Percentiles rank a stretch among this genome's conserved stretches.
Conservation (phyloP, 2,113 vertebrate species). For the Eptesicus fuscus region DNA sequence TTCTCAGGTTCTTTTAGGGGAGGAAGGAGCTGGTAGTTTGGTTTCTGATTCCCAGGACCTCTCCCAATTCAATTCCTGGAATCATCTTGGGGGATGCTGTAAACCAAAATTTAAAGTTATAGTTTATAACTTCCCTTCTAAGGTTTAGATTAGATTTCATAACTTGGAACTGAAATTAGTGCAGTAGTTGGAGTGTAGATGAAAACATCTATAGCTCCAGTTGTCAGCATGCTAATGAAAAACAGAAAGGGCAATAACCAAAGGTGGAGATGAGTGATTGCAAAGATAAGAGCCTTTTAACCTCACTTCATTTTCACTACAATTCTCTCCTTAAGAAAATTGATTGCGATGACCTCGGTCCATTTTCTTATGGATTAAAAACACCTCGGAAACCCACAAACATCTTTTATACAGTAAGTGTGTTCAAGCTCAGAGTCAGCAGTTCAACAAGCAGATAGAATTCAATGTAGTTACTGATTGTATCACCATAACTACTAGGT, state of each 20-base stretch:
- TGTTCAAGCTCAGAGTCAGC: constrained; percentile 45
- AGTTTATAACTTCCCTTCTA: constrained; percentile 67
- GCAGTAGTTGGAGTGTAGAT: constrained; percentile 67
- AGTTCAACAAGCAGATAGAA: constrained; percentile 50
- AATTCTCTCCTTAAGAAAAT: constrained; percentile 56
- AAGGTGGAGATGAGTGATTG: constrained; percentile 40
- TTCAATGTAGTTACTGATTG: constrained; percentile 57
- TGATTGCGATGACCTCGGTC: constrained; percentile 10
- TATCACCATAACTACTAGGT: constrained; percentile 51
- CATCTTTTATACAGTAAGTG: constrained; percentile 36
- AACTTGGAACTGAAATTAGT: constrained; percentile 67
- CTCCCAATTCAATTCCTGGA: constrained; percentile 58
- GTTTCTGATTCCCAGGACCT: constrained; percentile 67
- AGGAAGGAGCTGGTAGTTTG: constrained; percentile 55
- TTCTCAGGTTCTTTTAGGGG: constrained; percentile 42
- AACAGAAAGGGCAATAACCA: constrained; percentile 68
- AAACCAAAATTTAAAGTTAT: constrained; percentile 73
- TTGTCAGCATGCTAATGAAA: constrained; percentile 78
- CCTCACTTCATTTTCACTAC: constrained; percentile 46
- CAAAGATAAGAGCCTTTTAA: constrained; percentile 62
- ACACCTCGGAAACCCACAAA: constrained; percentile 58
- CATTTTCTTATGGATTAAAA: constrained; percentile 58
- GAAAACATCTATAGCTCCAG: constrained; percentile 66
- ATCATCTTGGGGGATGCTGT: constrained; percentile 59
- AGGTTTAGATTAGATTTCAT: constrained; percentile 75